phyloP scores from a whole-genome alignment of 1,140 invertebrate species.

The Lucilia cuprina region DNA sequence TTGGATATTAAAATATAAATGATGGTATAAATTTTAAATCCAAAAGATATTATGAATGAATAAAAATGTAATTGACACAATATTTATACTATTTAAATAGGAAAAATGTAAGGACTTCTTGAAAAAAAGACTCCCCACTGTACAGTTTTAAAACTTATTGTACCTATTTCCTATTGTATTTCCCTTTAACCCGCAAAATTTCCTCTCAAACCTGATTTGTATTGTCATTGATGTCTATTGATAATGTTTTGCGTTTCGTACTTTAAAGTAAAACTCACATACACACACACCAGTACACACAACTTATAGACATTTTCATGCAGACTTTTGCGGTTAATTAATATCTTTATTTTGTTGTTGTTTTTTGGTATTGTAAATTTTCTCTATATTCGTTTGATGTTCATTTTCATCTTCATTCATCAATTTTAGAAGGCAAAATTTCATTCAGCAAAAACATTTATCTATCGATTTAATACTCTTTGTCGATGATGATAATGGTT shows the following conservation, averaged over 20 bases:
- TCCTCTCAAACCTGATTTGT: background rate
- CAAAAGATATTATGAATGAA: too few species aligned
- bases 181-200: background rate
- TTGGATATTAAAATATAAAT: too few species aligned
- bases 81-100: too few species aligned
- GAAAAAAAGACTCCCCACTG: too few species aligned
- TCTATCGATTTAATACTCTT: background rate
- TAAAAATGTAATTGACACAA: too few species aligned
- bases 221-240: background rate
- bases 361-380: background rate
- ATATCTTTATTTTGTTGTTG: conserved; percentile 21
- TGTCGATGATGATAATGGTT: background rate
- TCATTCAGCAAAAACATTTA: background rate
- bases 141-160: too few species aligned
- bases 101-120: too few species aligned
- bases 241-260: background rate
- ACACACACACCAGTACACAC: background rate
- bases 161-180: background rate
- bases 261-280: background rate
- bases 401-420: background rate
- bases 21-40: too few species aligned
- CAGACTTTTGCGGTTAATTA: conserved; percentile 42
- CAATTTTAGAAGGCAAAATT: background rate
- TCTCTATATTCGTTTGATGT: conserved; percentile 22
- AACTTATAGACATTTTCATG: conserved; percentile 22